A percentile compares a stretch with the other conserved stretches of the same genome.
phyloP scores from a whole-genome alignment of 2,797 vertebrate species.

The Vireo griseus region DNA sequence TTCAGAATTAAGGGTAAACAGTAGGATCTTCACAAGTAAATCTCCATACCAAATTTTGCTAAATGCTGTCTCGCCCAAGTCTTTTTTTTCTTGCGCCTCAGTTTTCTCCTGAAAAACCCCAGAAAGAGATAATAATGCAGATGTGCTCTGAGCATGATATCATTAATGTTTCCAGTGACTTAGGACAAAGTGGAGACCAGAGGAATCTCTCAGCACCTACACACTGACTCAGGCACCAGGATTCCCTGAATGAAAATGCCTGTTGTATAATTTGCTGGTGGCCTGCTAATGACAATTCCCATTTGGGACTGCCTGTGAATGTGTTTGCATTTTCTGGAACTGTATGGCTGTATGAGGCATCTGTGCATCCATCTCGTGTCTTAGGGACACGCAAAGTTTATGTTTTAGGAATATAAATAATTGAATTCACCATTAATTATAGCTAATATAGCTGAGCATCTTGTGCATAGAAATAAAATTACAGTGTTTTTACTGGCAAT shows the following conservation, averaged over 20 bases:
- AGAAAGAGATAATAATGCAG: background rate
- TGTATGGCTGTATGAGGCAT: background rate
- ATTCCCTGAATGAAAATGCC: background rate
- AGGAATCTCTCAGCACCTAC: background rate
- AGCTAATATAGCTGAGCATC: background rate
- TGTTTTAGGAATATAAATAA: background rate
- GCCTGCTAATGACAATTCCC: background rate
- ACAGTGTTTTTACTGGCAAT: background rate
- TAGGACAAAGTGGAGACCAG: background rate
- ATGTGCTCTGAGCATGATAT: background rate
- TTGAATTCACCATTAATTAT: background rate
- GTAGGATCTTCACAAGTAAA: background rate
- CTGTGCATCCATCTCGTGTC: background rate
- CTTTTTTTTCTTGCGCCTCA: background rate
- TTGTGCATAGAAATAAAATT: background rate
- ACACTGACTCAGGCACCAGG: background rate
- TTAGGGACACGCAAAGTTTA: background rate
- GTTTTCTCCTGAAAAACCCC: background rate
- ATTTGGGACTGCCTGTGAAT: background rate
- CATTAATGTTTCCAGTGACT: background rate
- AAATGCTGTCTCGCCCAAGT: background rate
- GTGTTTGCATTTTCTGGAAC: background rate
- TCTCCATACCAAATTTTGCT: background rate
- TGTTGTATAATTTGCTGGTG: background rate
- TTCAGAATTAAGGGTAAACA: background rate